phyloP scores from a whole-genome alignment of 2,113 vertebrate genomes.

The Pimephales promelas region DNA sequence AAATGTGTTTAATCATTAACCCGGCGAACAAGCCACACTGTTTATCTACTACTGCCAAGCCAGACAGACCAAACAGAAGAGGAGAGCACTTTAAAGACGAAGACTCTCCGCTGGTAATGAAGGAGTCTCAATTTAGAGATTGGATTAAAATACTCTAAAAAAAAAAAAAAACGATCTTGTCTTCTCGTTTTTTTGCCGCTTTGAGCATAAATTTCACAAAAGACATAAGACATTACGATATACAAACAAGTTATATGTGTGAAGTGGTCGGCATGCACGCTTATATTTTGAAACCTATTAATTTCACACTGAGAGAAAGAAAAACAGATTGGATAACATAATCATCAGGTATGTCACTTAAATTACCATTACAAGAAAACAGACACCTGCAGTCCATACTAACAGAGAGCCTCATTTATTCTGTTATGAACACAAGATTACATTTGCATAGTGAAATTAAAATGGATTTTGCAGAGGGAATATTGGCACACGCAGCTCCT shows the following conservation, averaged over 20 bases:
- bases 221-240: neutral
- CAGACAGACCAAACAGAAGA: slow-evolving; percentile 11
- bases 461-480: slow-evolving; percentile 45
- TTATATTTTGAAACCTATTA: neutral
- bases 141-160: slow-evolving; percentile 5
- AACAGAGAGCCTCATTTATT: neutral
- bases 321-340: neutral
- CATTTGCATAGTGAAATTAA: slow-evolving; percentile 55
- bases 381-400: slow-evolving; percentile 14
- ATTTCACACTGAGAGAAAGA: neutral
- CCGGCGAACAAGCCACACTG: neutral
- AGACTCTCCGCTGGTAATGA: neutral
- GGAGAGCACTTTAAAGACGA: neutral
- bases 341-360: slow-evolving; percentile 18
- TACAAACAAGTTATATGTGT: neutral
- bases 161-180: neutral
- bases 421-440: slow-evolving; percentile 31
- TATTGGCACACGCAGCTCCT: slow-evolving; percentile 42
- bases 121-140: neutral
- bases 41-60: neutral
- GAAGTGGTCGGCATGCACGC: neutral
- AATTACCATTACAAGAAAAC: slow-evolving; percentile 8
- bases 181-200: neutral
- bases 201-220: neutral
- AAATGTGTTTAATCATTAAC: slow-evolving; percentile 9